phyloP scores from a whole-genome alignment of 1,140 invertebrate genomes.

The Brachionus plicatilis region DNA sequence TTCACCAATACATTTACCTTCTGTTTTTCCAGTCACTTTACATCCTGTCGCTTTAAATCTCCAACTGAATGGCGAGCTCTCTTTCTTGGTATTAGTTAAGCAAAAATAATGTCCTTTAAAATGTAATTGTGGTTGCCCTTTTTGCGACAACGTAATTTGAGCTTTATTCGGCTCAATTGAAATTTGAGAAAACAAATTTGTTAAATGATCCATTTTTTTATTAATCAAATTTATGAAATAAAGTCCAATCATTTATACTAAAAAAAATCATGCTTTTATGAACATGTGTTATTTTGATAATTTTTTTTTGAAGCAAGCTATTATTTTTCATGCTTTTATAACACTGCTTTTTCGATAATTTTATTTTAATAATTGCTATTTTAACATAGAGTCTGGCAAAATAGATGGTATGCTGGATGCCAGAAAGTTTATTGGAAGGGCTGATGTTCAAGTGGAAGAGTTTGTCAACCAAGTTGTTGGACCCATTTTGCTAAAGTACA shows the following conservation, averaged over 20 bases:
- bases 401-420: constrained; percentile 74
- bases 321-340: too few species aligned
- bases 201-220: not conserved
- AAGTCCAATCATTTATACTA: not conserved
- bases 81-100: too few species aligned
- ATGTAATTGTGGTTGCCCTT: not conserved
- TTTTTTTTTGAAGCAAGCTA: too few species aligned
- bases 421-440: constrained; percentile 77
- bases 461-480: not conserved
- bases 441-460: constrained; percentile 68
- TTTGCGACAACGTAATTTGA: constrained; percentile 9
- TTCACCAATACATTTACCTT: too few species aligned
- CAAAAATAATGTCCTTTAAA: constrained; percentile 9
- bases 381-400: too few species aligned
- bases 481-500: constrained; percentile 7
- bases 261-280: not conserved
- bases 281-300: too few species aligned
- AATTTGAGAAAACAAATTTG: not conserved
- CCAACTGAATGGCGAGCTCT: too few species aligned
- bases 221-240: not conserved
- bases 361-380: too few species aligned
- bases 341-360: too few species aligned
- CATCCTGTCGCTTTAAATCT: too few species aligned
- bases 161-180: not conserved
- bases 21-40: too few species aligned